A percentile compares a stretch with the other conserved stretches of the same genome.
Conservation (phyloP, 2,113 vertebrate genomes). For the Hemicordylus capensis region DNA sequence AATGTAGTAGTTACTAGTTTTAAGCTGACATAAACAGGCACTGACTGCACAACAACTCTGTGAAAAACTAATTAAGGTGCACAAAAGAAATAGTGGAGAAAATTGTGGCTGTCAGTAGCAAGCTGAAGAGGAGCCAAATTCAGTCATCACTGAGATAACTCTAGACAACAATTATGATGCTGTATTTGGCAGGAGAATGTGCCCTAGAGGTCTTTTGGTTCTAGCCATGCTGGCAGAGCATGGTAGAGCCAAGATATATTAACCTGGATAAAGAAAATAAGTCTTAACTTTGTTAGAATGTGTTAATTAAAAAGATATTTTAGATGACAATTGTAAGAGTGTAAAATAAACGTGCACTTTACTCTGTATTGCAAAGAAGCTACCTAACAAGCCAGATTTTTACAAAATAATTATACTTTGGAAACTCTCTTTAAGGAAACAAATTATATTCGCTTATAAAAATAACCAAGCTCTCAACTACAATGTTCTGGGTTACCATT, state of each 20-base stretch:
- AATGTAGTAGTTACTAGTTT: neutral
- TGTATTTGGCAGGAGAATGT: neutral
- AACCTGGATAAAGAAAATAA: neutral
- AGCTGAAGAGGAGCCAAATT: neutral
- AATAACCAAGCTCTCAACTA: slow-evolving; percentile 30
- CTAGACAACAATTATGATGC: neutral
- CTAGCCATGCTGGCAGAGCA: neutral
- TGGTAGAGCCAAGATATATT: neutral
- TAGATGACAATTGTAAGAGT: neutral
- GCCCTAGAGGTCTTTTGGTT: neutral
- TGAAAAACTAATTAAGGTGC: neutral
- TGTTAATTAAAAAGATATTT: neutral
- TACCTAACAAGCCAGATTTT: neutral
- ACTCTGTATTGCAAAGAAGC: slow-evolving; percentile 14
- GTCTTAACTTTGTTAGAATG: neutral
- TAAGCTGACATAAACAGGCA: no score
- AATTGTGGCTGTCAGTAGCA: no score
- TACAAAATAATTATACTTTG: slow-evolving; percentile 19
- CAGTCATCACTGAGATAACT: neutral
- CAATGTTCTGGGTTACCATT: slow-evolving; percentile 24
- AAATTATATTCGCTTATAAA: slow-evolving; percentile 33
- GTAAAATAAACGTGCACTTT: neutral
- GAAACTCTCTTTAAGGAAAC: slow-evolving; percentile 38
- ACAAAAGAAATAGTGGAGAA: no score
- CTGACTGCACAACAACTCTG: neutral